Evolutionary conservation across 1,140 invertebrate species (phyloP).

Genomic region (Temnothorax longispinosus): DNA sequence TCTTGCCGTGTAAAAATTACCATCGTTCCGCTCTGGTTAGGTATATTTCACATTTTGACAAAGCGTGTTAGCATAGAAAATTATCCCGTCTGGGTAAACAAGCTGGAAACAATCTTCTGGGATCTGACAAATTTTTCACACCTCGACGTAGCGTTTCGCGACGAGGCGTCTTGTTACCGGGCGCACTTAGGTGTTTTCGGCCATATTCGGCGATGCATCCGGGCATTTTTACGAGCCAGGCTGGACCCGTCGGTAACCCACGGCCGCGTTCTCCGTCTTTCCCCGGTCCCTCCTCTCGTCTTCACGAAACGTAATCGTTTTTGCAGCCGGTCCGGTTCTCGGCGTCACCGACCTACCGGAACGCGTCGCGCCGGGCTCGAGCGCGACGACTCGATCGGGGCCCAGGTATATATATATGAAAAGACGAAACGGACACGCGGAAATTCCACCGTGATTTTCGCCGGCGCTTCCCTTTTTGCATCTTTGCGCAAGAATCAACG

Average conservation of each 20-base stretch:
- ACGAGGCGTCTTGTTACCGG: constrained; percentile 32
- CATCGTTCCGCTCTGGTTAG: not conserved
- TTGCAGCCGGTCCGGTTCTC: constrained; percentile 69
- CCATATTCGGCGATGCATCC: constrained; percentile 44
- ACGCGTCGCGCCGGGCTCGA: constrained; percentile 67
- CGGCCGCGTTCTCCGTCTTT: constrained; percentile 16
- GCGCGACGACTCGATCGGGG: constrained; percentile 64
- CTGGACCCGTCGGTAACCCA: constrained; percentile 39
- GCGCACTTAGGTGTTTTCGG: constrained; percentile 35
- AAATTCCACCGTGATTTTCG: constrained; percentile 19
- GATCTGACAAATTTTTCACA: not conserved
- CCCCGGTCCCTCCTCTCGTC: not conserved
- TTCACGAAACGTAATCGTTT: constrained; percentile 71
- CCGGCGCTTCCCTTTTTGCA: not conserved
- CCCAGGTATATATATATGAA: constrained; percentile 54
- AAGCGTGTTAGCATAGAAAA: not conserved
- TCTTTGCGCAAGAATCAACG: not conserved
- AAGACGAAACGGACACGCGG: constrained; percentile 49
- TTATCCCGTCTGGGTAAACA: not conserved
- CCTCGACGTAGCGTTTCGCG: not conserved
- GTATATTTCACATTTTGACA: not conserved
- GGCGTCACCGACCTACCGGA: constrained; percentile 73
- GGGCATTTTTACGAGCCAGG: constrained; percentile 16
- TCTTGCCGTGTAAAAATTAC: not conserved
- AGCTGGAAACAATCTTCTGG: not conserved